Base-by-base conservation (phyloP, 1,140 invertebrate genomes). In the Zaprionus kolodkinae region DNA sequence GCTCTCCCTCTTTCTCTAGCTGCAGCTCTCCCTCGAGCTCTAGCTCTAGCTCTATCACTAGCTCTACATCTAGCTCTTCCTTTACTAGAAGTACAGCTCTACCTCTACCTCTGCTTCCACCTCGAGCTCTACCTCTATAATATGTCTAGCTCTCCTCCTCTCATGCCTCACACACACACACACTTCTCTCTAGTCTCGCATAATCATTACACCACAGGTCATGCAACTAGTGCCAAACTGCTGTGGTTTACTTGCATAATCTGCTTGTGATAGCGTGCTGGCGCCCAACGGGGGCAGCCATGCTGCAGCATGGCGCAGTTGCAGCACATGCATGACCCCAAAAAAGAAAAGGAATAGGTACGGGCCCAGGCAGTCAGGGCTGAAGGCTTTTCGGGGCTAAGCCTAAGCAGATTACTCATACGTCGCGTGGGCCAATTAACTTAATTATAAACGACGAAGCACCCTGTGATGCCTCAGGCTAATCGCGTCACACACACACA, bases 351-450 rank as follows among this genome's bases (percentile, higher is more conserved):
- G 27, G 4, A 30, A 30, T 5, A 30, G 1, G 27, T 5, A 30
- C 27, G 4, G 6, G 1, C 27, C 1, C 3, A 30, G 27, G 27
- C 27, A 0, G 6, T 0, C 27, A 30, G 25, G 60, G 13, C 21
- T 21, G 48, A 61, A 11, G 67, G 70, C 64, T 57, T 72, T 68
- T 54, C 21, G 21, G 52, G 63, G 40, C 60, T 71, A 36, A 72
- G 25, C 75, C 45, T 78, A 79, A 72, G 59, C 52, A 65, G 80
- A 87, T 88, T 87, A 87, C 80, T 78, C 84, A 87, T 88, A 84
- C 79, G 84, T 78, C 70, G 61, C 70, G 48, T 79, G 66, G 77
- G 52, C 67, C 71, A 81, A 80, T 81, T 78, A 81, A 71, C 35
- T 88, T 78, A 75, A 84, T 79, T 86, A 74, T 65, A 70, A 88